Evolutionary conservation across 92 coral and sea anemone species (phyloP).

Genomic region (Siderastrea radians): DNA sequence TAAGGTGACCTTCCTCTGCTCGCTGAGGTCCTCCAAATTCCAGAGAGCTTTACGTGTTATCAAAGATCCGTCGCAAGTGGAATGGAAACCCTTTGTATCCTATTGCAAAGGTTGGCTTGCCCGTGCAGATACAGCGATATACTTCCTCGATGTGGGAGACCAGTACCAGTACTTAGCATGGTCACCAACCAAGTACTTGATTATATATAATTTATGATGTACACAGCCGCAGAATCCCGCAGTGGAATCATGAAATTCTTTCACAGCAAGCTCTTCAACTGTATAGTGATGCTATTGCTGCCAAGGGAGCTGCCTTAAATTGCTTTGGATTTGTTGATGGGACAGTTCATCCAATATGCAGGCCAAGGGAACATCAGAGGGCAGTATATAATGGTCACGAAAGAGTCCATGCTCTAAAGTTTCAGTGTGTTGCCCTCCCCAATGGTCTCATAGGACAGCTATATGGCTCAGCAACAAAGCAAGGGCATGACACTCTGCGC

Average conservation of each 20-base stretch:
- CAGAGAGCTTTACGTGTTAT: background rate
- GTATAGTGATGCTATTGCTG: slow-evolving; percentile 10
- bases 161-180: slow-evolving; percentile 4
- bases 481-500: slow-evolving; percentile 47
- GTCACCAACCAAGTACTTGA: background rate
- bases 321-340: slow-evolving; percentile 22
- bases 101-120: background rate
- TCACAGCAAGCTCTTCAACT: background rate
- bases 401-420: slow-evolving; percentile 11
- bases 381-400: slow-evolving; percentile 11
- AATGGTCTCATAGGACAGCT: slow-evolving; percentile 11
- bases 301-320: slow-evolving; percentile 11
- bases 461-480: slow-evolving; percentile 22
- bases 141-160: background rate
- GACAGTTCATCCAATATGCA: slow-evolving; percentile 10
- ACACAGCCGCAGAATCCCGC: background rate
- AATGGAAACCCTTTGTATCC: background rate
- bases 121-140: slow-evolving; percentile 11
- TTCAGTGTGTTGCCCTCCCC: slow-evolving; percentile 17
- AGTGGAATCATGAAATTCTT: background rate
- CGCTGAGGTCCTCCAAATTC: background rate
- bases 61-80: background rate
- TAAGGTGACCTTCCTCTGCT: background rate
- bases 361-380: slow-evolving; percentile 12
- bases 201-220: slow-evolving; percentile 2